Evolutionary conservation across 2,113 vertebrate species (phyloP), one percentile per base, ranked within the genome.

Genomic region (Candoia aspera): DNA sequence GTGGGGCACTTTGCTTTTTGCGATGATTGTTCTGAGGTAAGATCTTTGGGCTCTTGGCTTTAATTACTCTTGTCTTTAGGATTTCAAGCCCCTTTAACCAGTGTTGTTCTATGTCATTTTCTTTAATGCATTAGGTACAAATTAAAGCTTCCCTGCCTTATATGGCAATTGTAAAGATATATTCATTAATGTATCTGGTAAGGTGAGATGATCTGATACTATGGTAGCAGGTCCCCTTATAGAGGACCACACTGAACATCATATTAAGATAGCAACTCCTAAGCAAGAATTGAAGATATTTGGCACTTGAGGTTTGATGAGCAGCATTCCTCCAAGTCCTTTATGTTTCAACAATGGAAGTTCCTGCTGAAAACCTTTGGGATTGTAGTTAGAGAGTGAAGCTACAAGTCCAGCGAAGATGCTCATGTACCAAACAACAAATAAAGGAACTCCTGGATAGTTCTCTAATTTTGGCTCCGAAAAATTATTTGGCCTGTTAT

Each of bases 191-290:
- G 68, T 79, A 37, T 33, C 10, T 79, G n/a, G 68, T 79, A 53
- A 64, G 42, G 29, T 89, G n/a, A 89, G 57, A 58, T 60, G 91
- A 92, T 84, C 33, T 88, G 87, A 37, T 88, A 84, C 87, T 89
- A 92, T 37, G 91, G 87, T 84, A 92, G 37, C 68, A 84, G 86
- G 84, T 68, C 84, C 29, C 21, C 21, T 84, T 49, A 33, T 37
- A 88, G 83, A 64, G 46, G 54, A 55, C 58, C n/a, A 10, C 23
- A n/a, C 26, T 57, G 87, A 49, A 53, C 29, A 84, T 46, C 26
- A 23, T 62, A 84, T 49, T 24, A 23, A 92, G 57, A 37, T 13
- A 54, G n/a, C 73, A 89, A 73, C 46, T 92, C 54, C 85, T 89
- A 89, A 89, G 23, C 42, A 85, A 92, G 64, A 89, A 37, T 23